These are phyloP conservation scores for Vicugna pacos DNA, from an alignment of 2,113 vertebrate species.

Conservation along the genomic window DNA sequence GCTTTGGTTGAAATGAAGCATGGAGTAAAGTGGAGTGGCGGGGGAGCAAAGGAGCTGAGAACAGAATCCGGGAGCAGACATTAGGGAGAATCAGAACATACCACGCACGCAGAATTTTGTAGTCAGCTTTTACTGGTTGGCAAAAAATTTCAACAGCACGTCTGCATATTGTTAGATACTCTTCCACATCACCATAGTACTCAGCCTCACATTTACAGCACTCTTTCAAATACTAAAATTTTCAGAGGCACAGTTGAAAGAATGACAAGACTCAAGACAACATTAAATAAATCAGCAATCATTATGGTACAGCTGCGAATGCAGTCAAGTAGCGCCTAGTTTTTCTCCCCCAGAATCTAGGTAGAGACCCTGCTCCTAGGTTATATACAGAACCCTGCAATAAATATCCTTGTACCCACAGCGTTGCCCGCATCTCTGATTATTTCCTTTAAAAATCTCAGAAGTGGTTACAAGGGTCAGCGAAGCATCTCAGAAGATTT, in stretches of 20 bases:
- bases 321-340: not conserved
- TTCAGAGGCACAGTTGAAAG: not conserved
- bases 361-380: not conserved
- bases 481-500: not conserved
- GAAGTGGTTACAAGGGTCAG: not conserved
- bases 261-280: not conserved
- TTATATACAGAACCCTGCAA: too few species aligned
- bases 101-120: not conserved
- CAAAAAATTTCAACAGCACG: not conserved
- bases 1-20: not conserved
- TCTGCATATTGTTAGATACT: not conserved
- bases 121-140: not conserved
- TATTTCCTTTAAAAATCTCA: not conserved
- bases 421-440: not conserved
- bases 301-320: not conserved
- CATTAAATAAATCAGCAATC: not conserved
- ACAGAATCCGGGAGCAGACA: not conserved
- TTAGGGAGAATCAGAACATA: not conserved
- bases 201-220: not conserved
- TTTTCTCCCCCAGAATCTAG: not conserved
- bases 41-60: not conserved
- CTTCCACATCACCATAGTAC: too few species aligned
- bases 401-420: not conserved
- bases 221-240: not conserved
- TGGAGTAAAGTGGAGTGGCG: not conserved